Evolutionary conservation across 2,797 vertebrate species (phyloP), one percentile per base, ranked within the genome.

Genomic region (Acanthornis magna): DNA sequence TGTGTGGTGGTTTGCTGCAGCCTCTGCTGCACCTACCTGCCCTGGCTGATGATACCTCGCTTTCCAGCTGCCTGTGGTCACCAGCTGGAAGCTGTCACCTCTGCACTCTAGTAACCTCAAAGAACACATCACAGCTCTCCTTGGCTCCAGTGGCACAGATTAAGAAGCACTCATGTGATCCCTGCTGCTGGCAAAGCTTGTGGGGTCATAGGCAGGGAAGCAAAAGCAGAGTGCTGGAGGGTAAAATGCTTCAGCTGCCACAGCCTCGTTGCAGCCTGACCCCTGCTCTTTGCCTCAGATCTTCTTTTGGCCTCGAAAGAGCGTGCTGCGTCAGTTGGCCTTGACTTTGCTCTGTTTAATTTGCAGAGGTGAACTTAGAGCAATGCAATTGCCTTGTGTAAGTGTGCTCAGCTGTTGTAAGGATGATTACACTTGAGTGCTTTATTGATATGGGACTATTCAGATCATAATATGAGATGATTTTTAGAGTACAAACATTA

Each of bases 231-330:
- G n/a, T 5, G 26, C 77, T n/a, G 71, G 63, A 85, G 40, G 63
- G 70, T n/a, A 62, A 53, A 40, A 78, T 45, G 20, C 73, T 88
- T 72, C 73, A 51, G 66, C 83, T 91, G 76, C 79, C 85, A 51
- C 26, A 85, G 68, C 34, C 22, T 55, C 6, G 2, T 15, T 57
- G 42, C 79, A 91, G 71, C 47, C 51, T 94, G 85, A 92, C 73
- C 87, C 61, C 73, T 84, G 82, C 70, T 94, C 91, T 93, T 94
- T 92, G 85, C 68, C 74, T 94, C 65, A n/a, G 38, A 83, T 83
- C 73, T 82, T 70, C 91, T 60, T 82, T 38, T 70, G 78, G 72
- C 81, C 78, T 91, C 0, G 1, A 60, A 66, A 67, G 57, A 82
- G 29, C 0, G 0, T 3, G 8, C 57, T 88, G 43, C 3, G 0